Percentiles rank a stretch among this genome's conserved stretches.
Conservation (phyloP, 2,888 invertebrate species). For the Chrysomela aeneicollis region DNA sequence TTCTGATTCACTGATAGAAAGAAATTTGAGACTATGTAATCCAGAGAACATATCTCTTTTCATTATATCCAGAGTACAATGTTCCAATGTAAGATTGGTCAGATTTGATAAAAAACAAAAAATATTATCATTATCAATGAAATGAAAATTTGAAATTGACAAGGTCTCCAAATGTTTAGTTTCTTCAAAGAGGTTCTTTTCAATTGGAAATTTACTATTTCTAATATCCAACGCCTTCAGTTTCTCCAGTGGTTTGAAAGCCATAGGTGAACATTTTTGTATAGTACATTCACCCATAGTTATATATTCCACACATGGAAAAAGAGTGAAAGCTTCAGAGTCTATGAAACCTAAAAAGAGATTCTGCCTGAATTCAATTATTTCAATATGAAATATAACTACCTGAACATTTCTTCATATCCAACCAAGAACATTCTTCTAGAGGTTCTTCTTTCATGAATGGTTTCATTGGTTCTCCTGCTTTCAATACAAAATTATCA, state of each 20-base stretch:
- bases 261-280: conserved; percentile 16
- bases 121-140: conserved; percentile 7
- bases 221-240: conserved; percentile 18
- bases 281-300: conserved; percentile 19
- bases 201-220: conserved; percentile 19
- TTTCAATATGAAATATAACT: background rate
- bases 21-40: conserved; percentile 19
- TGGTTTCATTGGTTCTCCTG: conserved; percentile 1
- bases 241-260: conserved; percentile 20
- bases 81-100: conserved; percentile 14
- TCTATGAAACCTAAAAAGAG: conserved; percentile 25
- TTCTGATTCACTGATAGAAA: conserved; percentile 17
- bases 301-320: conserved; percentile 22
- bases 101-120: conserved; percentile 18
- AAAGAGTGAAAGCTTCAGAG: conserved; percentile 13
- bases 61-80: conserved; percentile 23
- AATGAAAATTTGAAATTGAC: conserved; percentile 4
- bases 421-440: background rate
- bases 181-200: conserved; percentile 28
- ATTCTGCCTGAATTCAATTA: background rate
- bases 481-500: background rate
- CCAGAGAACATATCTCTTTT: conserved; percentile 16
- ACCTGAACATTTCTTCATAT: conserved; percentile 1
- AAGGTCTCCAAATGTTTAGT: conserved; percentile 13
- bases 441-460: background rate